These are phyloP conservation scores for Myotis pilosus DNA, from an alignment of 2,797 vertebrate species.

Conservation along the genomic window DNA sequence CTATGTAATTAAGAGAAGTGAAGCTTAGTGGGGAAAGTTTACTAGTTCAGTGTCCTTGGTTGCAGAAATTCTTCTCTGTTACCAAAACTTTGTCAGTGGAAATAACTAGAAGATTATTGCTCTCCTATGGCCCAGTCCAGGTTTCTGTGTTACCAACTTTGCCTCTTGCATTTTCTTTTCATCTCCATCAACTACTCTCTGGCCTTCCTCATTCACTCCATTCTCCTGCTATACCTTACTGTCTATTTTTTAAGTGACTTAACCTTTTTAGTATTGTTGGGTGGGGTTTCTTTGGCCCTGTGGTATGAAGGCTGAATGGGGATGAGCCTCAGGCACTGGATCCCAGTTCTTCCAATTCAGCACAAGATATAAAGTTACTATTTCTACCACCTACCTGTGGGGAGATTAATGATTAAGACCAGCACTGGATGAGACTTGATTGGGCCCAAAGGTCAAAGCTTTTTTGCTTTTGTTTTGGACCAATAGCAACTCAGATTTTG, in stretches of 20 bases:
- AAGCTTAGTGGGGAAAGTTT: not conserved
- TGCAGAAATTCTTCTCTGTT: not conserved
- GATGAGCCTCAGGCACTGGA: not conserved
- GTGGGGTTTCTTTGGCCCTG: not conserved
- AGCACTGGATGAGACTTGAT: not conserved
- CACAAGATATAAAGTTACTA: not conserved
- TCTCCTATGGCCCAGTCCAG: not conserved
- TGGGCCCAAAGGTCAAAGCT: not conserved
- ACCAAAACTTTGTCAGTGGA: not conserved
- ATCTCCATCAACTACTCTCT: not conserved
- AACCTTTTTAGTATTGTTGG: not conserved
- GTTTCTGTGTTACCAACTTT: not conserved
- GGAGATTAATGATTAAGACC: not conserved
- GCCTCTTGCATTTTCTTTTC: constrained; percentile 34
- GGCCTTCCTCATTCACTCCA: not conserved
- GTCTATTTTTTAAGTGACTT: constrained; percentile 33
- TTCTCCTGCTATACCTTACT: not conserved
- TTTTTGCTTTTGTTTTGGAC: constrained; percentile 33
- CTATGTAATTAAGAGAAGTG: not conserved
- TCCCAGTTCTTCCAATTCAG: not conserved
- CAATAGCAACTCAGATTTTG: not conserved
- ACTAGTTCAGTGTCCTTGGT: not conserved
- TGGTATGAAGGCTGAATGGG: constrained; percentile 1
- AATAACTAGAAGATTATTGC: not conserved
- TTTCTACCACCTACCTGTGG: not conserved